phyloP scores from a whole-genome alignment of 2,113 vertebrate genomes.

The Coptodon bakossiorum region DNA sequence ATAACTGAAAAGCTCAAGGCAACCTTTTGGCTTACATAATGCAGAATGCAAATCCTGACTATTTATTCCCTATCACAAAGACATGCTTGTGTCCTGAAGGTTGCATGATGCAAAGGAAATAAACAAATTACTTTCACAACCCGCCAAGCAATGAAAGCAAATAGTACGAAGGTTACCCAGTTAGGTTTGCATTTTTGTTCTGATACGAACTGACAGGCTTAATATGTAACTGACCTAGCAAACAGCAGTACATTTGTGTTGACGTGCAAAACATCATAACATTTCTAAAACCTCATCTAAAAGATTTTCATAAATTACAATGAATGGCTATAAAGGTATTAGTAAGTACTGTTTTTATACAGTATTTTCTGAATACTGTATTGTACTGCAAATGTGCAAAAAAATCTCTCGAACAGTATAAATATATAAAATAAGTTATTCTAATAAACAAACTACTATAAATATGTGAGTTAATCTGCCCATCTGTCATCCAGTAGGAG shows the following conservation, averaged over 20 bases:
- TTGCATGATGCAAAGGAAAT: neutral
- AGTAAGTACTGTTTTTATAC: neutral
- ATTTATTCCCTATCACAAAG: neutral
- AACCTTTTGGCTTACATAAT: neutral
- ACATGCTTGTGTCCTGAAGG: neutral
- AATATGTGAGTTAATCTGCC: neutral
- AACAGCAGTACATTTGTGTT: neutral
- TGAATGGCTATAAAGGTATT: neutral
- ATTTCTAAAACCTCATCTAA: neutral
- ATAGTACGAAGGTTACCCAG: fast-evolving
- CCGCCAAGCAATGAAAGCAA: neutral
- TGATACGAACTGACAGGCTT: neutral
- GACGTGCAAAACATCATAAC: neutral
- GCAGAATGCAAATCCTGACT: neutral
- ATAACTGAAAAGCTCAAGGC: neutral
- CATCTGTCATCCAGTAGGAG: neutral
- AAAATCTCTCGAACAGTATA: neutral
- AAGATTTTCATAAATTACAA: neutral
- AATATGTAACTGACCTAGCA: neutral
- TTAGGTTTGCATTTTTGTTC: neutral
- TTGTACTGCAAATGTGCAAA: neutral
- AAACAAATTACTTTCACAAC: neutral
- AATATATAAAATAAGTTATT: neutral
- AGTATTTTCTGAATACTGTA: neutral
- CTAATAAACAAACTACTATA: neutral